Percentiles rank a stretch among this genome's conserved stretches.
phyloP scores from a whole-genome alignment of 2,888 invertebrate species.

The Hartigia nigra region DNA sequence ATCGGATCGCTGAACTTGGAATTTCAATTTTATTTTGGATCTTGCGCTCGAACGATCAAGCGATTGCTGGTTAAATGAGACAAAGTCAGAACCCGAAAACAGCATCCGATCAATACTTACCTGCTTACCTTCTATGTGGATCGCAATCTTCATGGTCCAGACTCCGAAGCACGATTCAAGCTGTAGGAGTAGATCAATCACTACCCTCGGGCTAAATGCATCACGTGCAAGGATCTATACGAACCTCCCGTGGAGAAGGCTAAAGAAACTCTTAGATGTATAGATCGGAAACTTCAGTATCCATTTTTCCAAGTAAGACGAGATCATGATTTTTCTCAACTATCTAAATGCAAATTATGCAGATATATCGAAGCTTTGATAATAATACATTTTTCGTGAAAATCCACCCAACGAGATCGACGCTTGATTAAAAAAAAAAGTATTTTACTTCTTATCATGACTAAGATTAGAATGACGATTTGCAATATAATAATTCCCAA shows the following conservation, averaged over 20 bases:
- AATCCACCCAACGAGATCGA: background rate
- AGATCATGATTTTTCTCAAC: too few relatives aligned
- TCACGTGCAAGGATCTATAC: background rate
- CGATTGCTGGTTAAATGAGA: background rate
- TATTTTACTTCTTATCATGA: background rate
- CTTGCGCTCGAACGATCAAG: background rate
- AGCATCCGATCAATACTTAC: background rate
- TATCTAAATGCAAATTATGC: background rate
- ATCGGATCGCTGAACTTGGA: background rate
- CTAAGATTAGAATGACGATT: background rate
- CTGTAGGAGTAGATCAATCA: background rate
- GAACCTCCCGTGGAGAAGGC: background rate
- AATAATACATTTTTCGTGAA: background rate
- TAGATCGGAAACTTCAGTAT: background rate
- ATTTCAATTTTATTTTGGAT: background rate
- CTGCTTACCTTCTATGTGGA: background rate
- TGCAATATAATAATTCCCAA: background rate
- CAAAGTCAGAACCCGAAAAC: background rate
- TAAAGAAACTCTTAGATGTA: background rate
- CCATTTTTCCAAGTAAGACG: background rate
- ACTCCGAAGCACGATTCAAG: background rate
- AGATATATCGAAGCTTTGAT: background rate
- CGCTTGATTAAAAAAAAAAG: too few relatives aligned
- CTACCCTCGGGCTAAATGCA: background rate
- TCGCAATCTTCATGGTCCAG: background rate